Conservation (phyloP, 2,113 vertebrate species). For the Mastomys natalensis region DNA sequence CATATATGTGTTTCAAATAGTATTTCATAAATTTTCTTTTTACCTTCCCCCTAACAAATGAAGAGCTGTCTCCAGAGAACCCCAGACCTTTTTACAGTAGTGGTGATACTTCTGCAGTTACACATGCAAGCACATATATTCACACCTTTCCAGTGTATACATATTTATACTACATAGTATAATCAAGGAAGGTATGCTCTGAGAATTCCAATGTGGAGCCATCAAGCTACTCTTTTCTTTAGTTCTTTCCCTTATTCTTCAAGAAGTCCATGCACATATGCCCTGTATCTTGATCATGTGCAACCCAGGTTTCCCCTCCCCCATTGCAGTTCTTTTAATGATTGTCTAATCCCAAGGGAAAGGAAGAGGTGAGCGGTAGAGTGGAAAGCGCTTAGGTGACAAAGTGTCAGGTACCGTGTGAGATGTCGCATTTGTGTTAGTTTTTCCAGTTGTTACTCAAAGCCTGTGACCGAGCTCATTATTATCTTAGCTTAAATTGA, state of each 20-base stretch:
- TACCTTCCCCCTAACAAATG: not conserved
- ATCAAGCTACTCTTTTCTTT: not conserved
- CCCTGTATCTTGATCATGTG: not conserved
- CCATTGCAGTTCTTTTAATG: not conserved
- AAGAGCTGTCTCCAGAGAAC: not conserved
- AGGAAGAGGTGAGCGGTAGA: not conserved
- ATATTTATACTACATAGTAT: not conserved
- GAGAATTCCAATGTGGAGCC: constrained; percentile 20
- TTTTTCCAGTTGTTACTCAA: not conserved
- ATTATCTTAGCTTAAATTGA: not conserved
- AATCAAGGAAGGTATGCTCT: not conserved
- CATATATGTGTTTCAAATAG: not conserved
- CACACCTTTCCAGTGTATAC: not conserved
- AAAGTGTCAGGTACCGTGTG: not conserved
- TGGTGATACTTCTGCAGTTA: not conserved
- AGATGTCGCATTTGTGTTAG: not conserved
- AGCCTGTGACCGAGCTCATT: not conserved
- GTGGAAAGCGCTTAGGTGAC: not conserved
- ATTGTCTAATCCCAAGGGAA: not conserved
- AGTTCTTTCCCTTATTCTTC: not conserved
- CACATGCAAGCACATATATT: not conserved
- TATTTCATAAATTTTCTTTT: not conserved
- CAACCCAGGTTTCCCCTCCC: not conserved
- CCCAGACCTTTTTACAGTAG: not conserved
- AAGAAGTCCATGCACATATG: not conserved